A percentile compares a stretch with the other conserved stretches of the same genome.
Conservation (phyloP, 2,888 invertebrate species). For the Bellardia pandia region DNA sequence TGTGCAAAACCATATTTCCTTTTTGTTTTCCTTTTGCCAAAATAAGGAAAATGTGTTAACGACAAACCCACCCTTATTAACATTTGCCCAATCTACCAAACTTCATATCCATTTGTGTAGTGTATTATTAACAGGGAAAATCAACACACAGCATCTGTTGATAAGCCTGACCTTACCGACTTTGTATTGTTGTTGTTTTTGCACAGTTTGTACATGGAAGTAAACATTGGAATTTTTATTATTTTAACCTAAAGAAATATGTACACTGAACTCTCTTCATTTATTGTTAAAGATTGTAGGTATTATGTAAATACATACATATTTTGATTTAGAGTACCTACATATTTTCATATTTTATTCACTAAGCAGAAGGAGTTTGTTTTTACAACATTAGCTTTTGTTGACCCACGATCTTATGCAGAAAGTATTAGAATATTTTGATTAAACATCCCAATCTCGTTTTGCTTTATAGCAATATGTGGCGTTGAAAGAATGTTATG, state of each 20-base stretch:
- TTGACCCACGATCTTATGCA: no score
- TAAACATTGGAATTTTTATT: background rate
- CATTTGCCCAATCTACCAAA: constrained; percentile 23
- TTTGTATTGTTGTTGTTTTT: constrained; percentile 45
- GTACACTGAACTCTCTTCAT: background rate
- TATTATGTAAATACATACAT: background rate
- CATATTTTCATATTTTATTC: background rate
- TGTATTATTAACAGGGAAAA: background rate
- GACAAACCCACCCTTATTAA: constrained; percentile 39
- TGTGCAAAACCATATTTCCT: constrained; percentile 27
- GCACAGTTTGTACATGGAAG: background rate
- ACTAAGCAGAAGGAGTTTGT: no score
- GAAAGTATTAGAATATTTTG: no score
- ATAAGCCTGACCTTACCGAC: constrained; percentile 64
- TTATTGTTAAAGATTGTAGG: background rate
- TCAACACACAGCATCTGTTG: constrained; percentile 65
- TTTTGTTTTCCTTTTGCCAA: constrained; percentile 22
- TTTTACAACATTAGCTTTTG: no score
- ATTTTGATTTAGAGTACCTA: background rate
- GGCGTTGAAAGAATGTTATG: no score
- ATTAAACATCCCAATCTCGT: no score
- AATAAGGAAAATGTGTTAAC: constrained; percentile 5
- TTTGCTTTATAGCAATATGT: no score
- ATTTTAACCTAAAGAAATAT: background rate
- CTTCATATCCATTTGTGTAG: background rate